Percentiles rank a stretch among this genome's conserved stretches.
phyloP scores from a whole-genome alignment of 2,113 vertebrate species.

The Enhydra lutris region DNA sequence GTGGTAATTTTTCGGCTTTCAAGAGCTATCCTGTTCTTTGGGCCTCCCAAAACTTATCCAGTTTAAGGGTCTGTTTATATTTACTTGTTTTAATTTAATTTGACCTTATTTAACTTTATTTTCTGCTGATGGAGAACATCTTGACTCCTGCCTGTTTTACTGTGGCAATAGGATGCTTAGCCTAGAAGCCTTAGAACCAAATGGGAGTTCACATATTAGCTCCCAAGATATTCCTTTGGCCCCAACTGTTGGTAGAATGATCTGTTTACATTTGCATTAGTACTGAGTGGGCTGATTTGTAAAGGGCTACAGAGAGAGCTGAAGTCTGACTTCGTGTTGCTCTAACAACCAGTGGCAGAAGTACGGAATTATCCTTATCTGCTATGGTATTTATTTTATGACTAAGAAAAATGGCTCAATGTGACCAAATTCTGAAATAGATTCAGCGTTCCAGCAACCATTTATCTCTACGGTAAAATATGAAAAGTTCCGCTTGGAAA shows the following conservation, averaged over 20 bases:
- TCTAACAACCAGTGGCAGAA: not conserved
- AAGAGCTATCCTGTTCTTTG: slow-evolving; percentile 55
- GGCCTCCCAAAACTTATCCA: slow-evolving; percentile 45
- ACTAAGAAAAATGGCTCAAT: slow-evolving; percentile 58
- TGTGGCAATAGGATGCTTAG: not conserved
- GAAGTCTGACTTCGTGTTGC: not conserved
- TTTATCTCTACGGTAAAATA: slow-evolving; percentile 34
- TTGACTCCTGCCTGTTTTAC: slow-evolving; percentile 4
- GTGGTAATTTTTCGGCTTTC: slow-evolving; percentile 69
- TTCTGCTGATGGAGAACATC: slow-evolving; percentile 19
- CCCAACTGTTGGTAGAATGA: not conserved
- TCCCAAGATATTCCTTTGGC: slow-evolving; percentile 32
- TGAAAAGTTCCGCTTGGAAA: slow-evolving; percentile 15
- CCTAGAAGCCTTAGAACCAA: not conserved
- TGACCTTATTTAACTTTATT: slow-evolving; percentile 8
- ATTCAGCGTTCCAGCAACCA: slow-evolving; percentile 32
- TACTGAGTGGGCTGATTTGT: slow-evolving; percentile 8
- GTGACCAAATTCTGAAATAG: slow-evolving; percentile 46
- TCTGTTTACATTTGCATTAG: slow-evolving; percentile 25
- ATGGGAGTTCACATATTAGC: slow-evolving; percentile 3
- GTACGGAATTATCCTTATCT: slow-evolving; percentile 45
- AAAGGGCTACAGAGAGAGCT: not conserved
- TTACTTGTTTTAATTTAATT: not conserved
- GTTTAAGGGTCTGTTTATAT: slow-evolving; percentile 24
- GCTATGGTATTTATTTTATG: slow-evolving; percentile 53